Evolutionary conservation across 2,113 vertebrate species (phyloP).

Genomic region (Xyrauchen texanus): DNA sequence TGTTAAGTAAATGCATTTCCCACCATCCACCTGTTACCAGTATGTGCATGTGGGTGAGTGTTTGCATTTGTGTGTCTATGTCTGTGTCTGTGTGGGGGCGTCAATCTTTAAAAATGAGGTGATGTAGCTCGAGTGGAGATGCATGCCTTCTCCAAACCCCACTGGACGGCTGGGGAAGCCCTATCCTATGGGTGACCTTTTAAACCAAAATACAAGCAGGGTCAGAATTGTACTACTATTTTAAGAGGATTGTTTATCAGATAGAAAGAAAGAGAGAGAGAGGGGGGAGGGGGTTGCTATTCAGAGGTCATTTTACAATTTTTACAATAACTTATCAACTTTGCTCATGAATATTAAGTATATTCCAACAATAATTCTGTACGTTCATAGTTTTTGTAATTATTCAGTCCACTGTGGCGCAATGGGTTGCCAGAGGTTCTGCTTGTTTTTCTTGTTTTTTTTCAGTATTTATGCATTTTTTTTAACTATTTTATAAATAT

Average conservation of each 20-base stretch:
- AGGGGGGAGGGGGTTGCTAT: no score
- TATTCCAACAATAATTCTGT: no score
- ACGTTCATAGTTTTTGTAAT: no score
- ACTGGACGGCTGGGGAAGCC: slow-evolving; percentile 27
- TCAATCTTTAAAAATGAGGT: slow-evolving; percentile 37
- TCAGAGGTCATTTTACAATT: no score
- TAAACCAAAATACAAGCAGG: not conserved
- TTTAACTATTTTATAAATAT: no score
- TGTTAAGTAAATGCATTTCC: slow-evolving; percentile 39
- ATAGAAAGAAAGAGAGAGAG: not conserved
- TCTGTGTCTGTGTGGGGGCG: not conserved
- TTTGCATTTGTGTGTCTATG: not conserved
- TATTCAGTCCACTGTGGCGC: no score
- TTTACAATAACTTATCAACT: no score
- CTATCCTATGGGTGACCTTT: slow-evolving; percentile 35
- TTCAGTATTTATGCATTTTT: no score
- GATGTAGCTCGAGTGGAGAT: slow-evolving; percentile 35
- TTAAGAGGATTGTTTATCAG: not conserved
- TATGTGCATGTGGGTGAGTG: not conserved
- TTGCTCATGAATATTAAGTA: no score
- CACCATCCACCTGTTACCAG: slow-evolving; percentile 39
- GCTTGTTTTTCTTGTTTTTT: no score
- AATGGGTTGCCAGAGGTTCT: no score
- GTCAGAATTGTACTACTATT: not conserved
- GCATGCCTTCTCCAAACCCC: slow-evolving; percentile 22